Conservation (phyloP, 2,797 vertebrate species). For the Ctenopoma kingsleyae region DNA sequence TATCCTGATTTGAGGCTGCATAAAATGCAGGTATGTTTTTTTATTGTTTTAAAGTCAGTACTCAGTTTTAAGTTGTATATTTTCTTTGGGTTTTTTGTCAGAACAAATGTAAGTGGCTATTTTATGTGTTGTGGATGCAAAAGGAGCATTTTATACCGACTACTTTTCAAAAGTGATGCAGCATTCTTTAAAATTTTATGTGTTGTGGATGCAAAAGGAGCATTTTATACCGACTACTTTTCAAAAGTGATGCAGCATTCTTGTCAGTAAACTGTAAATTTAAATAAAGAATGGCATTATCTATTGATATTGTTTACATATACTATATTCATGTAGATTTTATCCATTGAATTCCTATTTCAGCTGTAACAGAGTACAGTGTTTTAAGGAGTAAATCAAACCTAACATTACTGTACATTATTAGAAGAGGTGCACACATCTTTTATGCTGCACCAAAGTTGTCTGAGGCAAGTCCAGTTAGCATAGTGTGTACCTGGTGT, state of each 20-base stretch:
- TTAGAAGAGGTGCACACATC: not conserved
- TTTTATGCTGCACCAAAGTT: not conserved
- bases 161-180: slow-evolving; percentile 16
- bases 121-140: slow-evolving; percentile 30
- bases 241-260: slow-evolving; percentile 17
- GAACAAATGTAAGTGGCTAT: slow-evolving; percentile 11
- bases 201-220: slow-evolving; percentile 22
- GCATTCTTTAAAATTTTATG: slow-evolving; percentile 28
- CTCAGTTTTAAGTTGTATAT: slow-evolving; percentile 38
- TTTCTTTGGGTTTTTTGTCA: slow-evolving; percentile 26
- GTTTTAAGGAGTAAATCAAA: not conserved
- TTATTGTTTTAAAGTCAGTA: slow-evolving; percentile 27
- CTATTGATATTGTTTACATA: not conserved
- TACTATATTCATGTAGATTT: not conserved
- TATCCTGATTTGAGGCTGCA: slow-evolving; percentile 26
- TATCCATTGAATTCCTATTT: not conserved
- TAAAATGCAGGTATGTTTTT: slow-evolving; percentile 37
- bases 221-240: slow-evolving; percentile 24
- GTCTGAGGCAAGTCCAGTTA: not conserved
- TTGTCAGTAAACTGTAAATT: slow-evolving; percentile 46
- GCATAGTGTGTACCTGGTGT: not conserved
- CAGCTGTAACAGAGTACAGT: not conserved
- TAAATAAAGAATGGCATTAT: slow-evolving; percentile 59
- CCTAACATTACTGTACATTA: not conserved
- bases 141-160: slow-evolving; percentile 21